A percentile compares a stretch with the other conserved stretches of the same genome.
These are phyloP conservation scores for Musca domestica DNA, from an alignment of 1,140 invertebrate genomes.

Conservation along the genomic window DNA sequence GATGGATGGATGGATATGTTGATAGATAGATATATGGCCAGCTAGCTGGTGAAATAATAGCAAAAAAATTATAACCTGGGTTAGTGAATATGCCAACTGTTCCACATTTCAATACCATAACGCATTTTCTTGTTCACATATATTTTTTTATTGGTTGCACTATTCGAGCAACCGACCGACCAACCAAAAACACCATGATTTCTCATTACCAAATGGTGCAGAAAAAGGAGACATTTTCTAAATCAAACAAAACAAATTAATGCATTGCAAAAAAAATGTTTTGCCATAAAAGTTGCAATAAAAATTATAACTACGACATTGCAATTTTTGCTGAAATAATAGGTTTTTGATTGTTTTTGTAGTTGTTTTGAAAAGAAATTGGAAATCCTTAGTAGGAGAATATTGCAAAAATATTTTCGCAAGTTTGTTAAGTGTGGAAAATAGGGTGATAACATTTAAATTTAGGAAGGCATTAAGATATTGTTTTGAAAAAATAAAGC, in stretches of 20 bases:
- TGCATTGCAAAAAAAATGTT: background rate
- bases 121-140: background rate
- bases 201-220: background rate
- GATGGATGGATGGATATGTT: background rate
- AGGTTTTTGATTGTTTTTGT: background rate
- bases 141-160: background rate
- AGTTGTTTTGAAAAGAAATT: too few relatives aligned
- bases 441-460: too few relatives aligned
- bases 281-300: conserved; percentile 7
- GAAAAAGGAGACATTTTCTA: background rate
- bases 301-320: conserved; percentile 16
- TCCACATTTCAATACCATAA: conserved; percentile 17
- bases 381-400: too few relatives aligned
- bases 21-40: too few relatives aligned
- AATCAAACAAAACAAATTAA: background rate
- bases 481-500: too few relatives aligned
- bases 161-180: too few relatives aligned
- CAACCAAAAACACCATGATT: background rate
- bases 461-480: too few relatives aligned
- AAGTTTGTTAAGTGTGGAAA: too few relatives aligned
- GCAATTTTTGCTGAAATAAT: conserved; percentile 9
- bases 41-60: too few relatives aligned
- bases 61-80: too few relatives aligned
- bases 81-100: conserved; percentile 6
- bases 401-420: too few relatives aligned